phyloP scores from a whole-genome alignment of 2,888 invertebrate species.

The Blastobasis lacticolella region DNA sequence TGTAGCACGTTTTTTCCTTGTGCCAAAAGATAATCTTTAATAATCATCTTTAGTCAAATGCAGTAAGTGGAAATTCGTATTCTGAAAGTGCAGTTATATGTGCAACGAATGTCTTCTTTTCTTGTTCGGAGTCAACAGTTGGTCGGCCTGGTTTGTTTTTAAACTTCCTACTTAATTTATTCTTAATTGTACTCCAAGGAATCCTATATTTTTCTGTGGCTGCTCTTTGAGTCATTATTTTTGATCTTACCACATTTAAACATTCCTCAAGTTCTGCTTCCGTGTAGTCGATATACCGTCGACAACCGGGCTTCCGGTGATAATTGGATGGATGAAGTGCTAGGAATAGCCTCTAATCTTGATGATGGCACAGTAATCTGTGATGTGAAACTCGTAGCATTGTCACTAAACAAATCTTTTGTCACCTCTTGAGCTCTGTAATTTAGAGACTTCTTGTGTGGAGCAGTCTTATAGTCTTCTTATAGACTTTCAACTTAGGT shows the following conservation, averaged over 20 bases:
- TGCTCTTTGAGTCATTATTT: not conserved
- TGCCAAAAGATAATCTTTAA: not conserved
- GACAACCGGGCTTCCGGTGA: not conserved
- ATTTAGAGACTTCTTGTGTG: conserved; percentile 17
- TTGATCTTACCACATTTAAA: not conserved
- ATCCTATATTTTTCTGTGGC: not conserved
- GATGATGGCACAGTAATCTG: not conserved
- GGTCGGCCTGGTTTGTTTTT: not conserved
- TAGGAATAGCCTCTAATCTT: not conserved
- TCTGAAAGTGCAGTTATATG: not conserved
- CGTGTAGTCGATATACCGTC: conserved; percentile 1
- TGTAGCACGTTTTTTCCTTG: not conserved
- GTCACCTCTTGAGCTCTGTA: conserved; percentile 18
- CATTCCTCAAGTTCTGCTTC: not conserved
- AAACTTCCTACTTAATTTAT: not conserved
- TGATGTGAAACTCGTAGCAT: conserved; percentile 12
- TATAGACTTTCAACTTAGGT: conserved; percentile 16
- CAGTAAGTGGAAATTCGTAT: not conserved
- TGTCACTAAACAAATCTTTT: conserved; percentile 17
- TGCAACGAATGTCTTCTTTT: not conserved
- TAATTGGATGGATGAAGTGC: not conserved
- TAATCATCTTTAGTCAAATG: not conserved
- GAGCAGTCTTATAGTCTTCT: conserved; percentile 10
- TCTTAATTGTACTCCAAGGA: not conserved
- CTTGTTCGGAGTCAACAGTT: not conserved